Percentiles rank a stretch among this genome's conserved stretches.
These are phyloP conservation scores for Eupithecia vulgata DNA, from an alignment of 2,888 invertebrate species.

Conservation along the genomic window DNA sequence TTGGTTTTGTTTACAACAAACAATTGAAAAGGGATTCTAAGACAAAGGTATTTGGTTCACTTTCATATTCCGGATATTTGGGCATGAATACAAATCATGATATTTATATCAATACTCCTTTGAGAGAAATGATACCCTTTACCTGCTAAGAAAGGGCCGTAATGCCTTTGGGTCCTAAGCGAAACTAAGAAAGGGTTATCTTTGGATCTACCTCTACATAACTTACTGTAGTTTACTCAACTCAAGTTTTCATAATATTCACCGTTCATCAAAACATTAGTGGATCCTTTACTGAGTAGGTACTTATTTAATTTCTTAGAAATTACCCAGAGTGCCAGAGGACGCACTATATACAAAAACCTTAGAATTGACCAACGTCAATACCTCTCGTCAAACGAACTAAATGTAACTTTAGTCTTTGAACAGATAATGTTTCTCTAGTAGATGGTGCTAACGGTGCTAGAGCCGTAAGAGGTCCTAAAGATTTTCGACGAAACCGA, in stretches of 20 bases:
- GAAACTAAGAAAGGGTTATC: conserved; percentile 21
- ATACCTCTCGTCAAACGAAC: too few relatives aligned
- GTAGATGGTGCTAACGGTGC: too few relatives aligned
- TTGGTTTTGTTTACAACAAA: conserved; percentile 49
- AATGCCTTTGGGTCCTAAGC: conserved; percentile 17
- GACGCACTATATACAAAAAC: too few relatives aligned
- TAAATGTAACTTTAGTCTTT: too few relatives aligned
- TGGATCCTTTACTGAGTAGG: neutral
- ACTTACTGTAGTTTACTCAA: conserved; percentile 2
- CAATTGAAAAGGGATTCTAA: conserved; percentile 51
- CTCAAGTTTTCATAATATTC: conserved; percentile 9
- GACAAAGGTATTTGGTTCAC: conserved; percentile 46
- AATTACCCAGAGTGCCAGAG: too few relatives aligned
- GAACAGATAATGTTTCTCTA: too few relatives aligned
- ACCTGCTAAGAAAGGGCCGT: conserved; percentile 23
- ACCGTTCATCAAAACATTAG: conserved; percentile 7
- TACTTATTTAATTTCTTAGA: too few relatives aligned
- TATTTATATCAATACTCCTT: conserved; percentile 44
- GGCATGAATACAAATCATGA: conserved; percentile 45
- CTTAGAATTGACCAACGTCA: too few relatives aligned
- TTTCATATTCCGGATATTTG: conserved; percentile 51
- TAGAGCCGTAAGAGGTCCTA: too few relatives aligned
- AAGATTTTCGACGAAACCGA: too few relatives aligned
- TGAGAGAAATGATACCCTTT: conserved; percentile 17
- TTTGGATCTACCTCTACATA: conserved; percentile 14